Evolutionary conservation across 2,888 invertebrate species (phyloP).

Genomic region (Lysandra bellargus): DNA sequence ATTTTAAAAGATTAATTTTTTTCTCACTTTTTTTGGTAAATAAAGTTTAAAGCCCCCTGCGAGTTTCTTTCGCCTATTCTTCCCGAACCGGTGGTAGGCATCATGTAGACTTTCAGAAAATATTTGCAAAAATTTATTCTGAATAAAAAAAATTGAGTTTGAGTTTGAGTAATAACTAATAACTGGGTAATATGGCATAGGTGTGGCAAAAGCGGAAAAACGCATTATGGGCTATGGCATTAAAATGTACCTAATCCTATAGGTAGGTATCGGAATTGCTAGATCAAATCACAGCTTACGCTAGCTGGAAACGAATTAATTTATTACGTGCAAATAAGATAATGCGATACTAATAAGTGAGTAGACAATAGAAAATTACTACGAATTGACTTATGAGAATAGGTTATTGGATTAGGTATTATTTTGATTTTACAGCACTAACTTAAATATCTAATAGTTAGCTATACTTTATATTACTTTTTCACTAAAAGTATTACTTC

Average conservation of each 20-base stretch:
- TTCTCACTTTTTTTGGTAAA: too few species aligned
- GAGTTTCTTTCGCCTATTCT: too few species aligned
- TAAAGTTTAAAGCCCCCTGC: too few species aligned
- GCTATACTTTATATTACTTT: too few species aligned
- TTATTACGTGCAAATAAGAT: constrained; percentile 7
- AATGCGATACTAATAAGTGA: background rate
- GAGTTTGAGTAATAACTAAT: too few species aligned
- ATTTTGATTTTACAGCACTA: background rate
- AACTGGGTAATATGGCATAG: background rate
- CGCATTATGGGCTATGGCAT: background rate
- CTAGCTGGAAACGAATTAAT: background rate
- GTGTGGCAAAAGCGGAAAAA: background rate
- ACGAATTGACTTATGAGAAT: background rate
- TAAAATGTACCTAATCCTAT: background rate
- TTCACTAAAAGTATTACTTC: too few species aligned
- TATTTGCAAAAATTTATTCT: too few species aligned
- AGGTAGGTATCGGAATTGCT: background rate
- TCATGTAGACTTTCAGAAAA: too few species aligned
- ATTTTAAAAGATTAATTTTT: too few species aligned
- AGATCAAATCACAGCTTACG: background rate
- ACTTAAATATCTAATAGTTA: too few species aligned
- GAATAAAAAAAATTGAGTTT: too few species aligned
- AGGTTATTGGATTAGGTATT: background rate
- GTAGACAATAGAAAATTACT: constrained; percentile 10
- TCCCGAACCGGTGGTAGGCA: too few species aligned